Percentiles rank a stretch among this genome's conserved stretches.
These are phyloP conservation scores for Escarpia spicata DNA, from an alignment of 2,888 invertebrate species.

Conservation along the genomic window DNA sequence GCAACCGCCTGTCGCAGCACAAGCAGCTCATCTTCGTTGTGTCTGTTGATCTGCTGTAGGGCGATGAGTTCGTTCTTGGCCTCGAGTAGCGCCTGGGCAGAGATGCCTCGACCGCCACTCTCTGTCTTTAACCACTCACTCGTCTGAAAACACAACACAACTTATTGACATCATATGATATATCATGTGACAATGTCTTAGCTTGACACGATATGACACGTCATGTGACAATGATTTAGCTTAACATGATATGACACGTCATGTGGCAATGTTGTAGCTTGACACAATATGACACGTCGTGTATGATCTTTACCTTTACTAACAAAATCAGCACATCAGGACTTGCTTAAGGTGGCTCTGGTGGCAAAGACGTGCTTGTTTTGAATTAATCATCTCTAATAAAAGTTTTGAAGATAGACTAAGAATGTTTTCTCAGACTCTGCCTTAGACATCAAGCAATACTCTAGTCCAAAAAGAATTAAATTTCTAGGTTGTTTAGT, in stretches of 20 bases:
- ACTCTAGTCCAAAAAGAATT: too few species aligned
- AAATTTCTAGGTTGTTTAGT: too few species aligned
- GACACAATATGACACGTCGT: background rate
- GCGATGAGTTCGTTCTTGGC: conserved; percentile 57
- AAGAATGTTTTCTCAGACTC: too few species aligned
- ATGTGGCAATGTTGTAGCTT: background rate
- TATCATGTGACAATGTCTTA: background rate
- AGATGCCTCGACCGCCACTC: conserved; percentile 47
- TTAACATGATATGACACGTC: background rate
- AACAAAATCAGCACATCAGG: too few species aligned
- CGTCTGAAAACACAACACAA: conserved; percentile 47
- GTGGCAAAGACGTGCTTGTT: too few species aligned
- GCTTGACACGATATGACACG: background rate
- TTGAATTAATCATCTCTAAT: too few species aligned
- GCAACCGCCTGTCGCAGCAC: conserved; percentile 35
- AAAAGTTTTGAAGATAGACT: too few species aligned
- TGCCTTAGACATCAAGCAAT: too few species aligned
- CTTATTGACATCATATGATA: background rate
- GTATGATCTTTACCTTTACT: too few species aligned
- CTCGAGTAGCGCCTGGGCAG: conserved; percentile 53
- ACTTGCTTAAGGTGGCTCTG: too few species aligned
- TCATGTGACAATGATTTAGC: background rate
- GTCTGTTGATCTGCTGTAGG: conserved; percentile 46
- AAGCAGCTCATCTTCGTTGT: conserved; percentile 37
- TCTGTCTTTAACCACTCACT: conserved; percentile 52